phyloP scores from a whole-genome alignment of 2,888 invertebrate genomes.

The Pemphredon lugubris region DNA sequence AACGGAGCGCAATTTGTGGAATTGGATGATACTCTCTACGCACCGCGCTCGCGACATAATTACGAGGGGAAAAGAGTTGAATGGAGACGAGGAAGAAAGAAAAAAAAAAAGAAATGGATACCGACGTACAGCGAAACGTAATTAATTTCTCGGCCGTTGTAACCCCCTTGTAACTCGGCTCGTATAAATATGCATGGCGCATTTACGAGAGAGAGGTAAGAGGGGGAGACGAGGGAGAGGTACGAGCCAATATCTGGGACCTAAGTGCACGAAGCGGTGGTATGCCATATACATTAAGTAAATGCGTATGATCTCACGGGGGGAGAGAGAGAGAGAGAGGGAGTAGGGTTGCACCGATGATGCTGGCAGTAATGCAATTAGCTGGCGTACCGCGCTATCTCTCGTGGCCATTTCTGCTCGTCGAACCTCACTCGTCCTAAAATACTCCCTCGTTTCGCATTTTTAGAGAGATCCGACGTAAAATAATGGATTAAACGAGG shows the following conservation, averaged over 20 bases:
- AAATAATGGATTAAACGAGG: no score
- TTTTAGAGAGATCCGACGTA: no score
- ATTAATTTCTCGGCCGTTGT: constrained; percentile 37
- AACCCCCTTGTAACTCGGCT: constrained; percentile 26
- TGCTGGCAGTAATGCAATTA: constrained; percentile 58
- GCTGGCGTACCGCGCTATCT: constrained; percentile 34
- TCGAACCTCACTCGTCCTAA: constrained; percentile 13
- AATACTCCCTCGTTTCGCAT: no score
- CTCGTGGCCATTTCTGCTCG: constrained; percentile 38
- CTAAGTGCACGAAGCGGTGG: constrained; percentile 53
- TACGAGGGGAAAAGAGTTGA: no score
- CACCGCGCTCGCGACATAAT: no score
- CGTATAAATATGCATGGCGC: constrained; percentile 47
- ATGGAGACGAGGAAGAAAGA: no score
- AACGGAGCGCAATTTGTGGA: no score
- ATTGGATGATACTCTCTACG: no score
- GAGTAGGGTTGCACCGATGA: constrained; percentile 40
- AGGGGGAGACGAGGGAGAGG: constrained; percentile 5
- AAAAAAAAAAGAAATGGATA: background rate
- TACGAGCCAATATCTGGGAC: constrained; percentile 55
- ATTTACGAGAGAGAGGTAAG: constrained; percentile 18
- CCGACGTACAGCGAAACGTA: constrained; percentile 10
- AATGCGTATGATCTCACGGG: constrained; percentile 50
- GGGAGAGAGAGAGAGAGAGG: no score
- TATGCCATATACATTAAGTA: constrained; percentile 42